Conservation (phyloP, 2,113 vertebrate genomes). For the Sclerurus mexicanus region DNA sequence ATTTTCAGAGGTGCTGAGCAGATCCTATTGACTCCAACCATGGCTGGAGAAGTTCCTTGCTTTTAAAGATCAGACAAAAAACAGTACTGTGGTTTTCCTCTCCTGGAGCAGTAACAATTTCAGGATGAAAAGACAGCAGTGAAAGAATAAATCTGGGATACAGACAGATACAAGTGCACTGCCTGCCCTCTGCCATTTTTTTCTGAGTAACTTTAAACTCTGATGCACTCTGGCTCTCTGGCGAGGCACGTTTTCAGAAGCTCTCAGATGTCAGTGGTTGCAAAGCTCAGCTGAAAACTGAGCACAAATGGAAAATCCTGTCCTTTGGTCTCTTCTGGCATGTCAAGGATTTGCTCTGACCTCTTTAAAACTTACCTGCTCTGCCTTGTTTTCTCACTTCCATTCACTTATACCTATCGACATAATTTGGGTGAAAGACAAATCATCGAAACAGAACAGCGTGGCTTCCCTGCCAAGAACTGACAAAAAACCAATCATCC, state of each 20-base stretch:
- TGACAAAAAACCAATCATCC: not conserved
- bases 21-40: not conserved
- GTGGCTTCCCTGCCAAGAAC: not conserved
- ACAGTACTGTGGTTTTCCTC: not conserved
- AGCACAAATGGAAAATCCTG: slow-evolving; percentile 41
- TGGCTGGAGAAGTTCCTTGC: not conserved
- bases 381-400: not conserved
- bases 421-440: not conserved
- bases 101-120: not conserved
- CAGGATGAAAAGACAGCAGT: not conserved
- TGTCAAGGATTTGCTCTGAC: not conserved
- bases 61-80: not conserved
- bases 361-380: slow-evolving; percentile 2
- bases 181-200: slow-evolving; percentile 12
- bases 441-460: not conserved
- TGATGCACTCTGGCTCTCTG: not conserved
- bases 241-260: not conserved
- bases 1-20: not conserved
- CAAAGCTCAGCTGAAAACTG: slow-evolving; percentile 35
- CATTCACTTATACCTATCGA: not conserved
- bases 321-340: not conserved
- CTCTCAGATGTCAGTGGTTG: slow-evolving; percentile 30
- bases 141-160: not conserved
- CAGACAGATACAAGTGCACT: not conserved
- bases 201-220: slow-evolving; percentile 48